phyloP scores from a whole-genome alignment of 2,113 vertebrate genomes.

The Lepus europaeus region DNA sequence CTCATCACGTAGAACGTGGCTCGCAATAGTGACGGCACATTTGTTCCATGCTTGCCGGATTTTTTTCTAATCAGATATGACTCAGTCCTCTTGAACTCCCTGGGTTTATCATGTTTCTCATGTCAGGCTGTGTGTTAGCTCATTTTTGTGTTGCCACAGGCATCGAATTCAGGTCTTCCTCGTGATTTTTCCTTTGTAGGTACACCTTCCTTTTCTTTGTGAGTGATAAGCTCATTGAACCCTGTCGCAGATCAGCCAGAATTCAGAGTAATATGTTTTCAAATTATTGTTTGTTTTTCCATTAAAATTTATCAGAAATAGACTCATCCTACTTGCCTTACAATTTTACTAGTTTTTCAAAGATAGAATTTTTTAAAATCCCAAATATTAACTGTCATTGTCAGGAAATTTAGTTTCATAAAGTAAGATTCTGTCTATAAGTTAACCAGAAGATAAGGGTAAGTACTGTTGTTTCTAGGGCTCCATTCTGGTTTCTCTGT shows the following conservation, averaged over 20 bases:
- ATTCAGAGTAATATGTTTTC: background rate
- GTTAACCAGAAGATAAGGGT: background rate
- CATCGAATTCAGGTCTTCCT: background rate
- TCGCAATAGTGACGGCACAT: background rate
- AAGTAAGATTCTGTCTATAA: constrained; percentile 12
- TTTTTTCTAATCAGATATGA: background rate
- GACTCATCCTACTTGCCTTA: background rate
- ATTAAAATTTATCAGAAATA: constrained; percentile 6
- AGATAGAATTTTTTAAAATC: background rate
- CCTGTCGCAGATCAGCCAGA: background rate
- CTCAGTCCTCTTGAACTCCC: background rate
- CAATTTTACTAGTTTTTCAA: background rate
- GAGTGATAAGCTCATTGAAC: background rate
- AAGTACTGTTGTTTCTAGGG: background rate
- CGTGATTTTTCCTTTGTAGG: background rate
- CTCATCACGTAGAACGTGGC: background rate
- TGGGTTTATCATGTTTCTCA: background rate
- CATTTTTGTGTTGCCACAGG: background rate
- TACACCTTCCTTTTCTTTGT: background rate
- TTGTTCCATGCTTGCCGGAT: background rate
- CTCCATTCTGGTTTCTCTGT: background rate
- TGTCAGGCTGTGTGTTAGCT: background rate
- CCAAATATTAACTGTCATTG: background rate
- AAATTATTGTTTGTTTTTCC: background rate
- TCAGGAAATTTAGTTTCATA: background rate